A percentile compares a stretch with the other conserved stretches of the same genome.
Evolutionary conservation across 2,113 vertebrate species (phyloP).

Genomic region (Cygnus buccinator): DNA sequence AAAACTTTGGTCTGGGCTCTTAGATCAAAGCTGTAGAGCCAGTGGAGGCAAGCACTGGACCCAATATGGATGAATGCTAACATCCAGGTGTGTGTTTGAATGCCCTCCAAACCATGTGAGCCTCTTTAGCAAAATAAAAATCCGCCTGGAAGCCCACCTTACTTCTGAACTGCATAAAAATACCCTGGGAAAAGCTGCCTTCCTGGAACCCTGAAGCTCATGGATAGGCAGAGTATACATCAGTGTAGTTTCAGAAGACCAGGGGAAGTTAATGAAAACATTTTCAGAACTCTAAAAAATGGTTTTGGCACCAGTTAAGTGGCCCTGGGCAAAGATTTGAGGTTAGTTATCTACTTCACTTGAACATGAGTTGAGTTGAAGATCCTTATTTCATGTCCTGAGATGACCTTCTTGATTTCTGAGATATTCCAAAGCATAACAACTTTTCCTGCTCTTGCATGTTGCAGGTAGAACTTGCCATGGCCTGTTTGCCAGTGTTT

Average conservation of each 20-base stretch:
- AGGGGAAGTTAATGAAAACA: background rate
- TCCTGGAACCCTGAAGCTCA: background rate
- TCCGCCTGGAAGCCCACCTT: background rate
- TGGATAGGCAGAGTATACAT: background rate
- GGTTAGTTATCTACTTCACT: slow-evolving; percentile 17
- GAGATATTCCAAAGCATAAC: background rate
- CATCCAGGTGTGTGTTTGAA: background rate
- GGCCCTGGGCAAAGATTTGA: slow-evolving; percentile 21
- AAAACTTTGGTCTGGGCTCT: background rate
- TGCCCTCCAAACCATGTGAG: background rate
- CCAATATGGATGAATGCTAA: background rate
- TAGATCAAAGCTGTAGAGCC: background rate
- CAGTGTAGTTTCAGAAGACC: background rate
- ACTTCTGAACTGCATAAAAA: background rate
- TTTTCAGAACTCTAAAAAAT: background rate
- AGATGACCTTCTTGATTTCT: slow-evolving; percentile 8
- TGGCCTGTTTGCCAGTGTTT: slow-evolving; percentile 12
- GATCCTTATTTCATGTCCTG: slow-evolving; percentile 29
- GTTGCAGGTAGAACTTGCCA: slow-evolving; percentile 24
- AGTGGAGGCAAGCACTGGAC: background rate
- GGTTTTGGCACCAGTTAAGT: background rate
- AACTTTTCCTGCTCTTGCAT: background rate
- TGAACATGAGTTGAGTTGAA: background rate
- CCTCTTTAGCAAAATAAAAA: background rate
- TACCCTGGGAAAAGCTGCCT: background rate